A percentile compares a stretch with the other conserved stretches of the same genome.
Conservation (phyloP, 2,797 vertebrate species). For the Margarornis squamiger region DNA sequence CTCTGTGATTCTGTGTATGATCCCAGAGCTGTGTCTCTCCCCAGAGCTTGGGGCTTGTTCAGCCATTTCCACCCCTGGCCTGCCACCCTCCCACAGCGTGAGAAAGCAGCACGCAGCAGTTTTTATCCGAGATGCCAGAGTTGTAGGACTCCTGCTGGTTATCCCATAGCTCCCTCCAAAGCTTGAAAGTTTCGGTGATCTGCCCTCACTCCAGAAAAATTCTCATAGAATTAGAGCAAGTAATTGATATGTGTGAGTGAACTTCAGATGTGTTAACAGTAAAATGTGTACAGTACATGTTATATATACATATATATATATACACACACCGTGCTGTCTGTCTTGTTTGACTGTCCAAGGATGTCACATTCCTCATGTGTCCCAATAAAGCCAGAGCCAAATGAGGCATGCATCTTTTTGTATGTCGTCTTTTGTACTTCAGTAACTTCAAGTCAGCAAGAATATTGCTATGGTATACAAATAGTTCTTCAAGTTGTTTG, state of each 20-base stretch:
- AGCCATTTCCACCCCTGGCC: background rate
- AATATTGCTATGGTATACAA: slow-evolving; percentile 30
- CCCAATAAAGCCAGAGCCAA: slow-evolving; percentile 39
- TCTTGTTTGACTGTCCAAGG: slow-evolving; percentile 47
- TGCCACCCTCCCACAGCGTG: accelerated
- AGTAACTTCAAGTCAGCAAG: slow-evolving; percentile 10
- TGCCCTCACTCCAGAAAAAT: slow-evolving; percentile 29
- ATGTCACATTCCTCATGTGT: slow-evolving; percentile 23
- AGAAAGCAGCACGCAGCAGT: background rate
- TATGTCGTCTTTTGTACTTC: slow-evolving; percentile 65
- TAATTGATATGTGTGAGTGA: slow-evolving; percentile 54
- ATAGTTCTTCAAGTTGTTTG: slow-evolving; percentile 30
- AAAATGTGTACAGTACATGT: slow-evolving; percentile 45
- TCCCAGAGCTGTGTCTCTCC: background rate
- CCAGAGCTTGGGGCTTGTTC: background rate
- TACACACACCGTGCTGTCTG: background rate
- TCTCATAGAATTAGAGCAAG: slow-evolving; percentile 58
- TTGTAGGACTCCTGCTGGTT: background rate
- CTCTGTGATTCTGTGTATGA: accelerated
- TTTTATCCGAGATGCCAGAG: background rate
- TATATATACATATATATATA: slow-evolving; percentile 21
- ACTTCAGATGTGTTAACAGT: slow-evolving; percentile 51
- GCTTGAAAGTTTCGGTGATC: slow-evolving; percentile 24
- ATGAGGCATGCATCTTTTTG: slow-evolving; percentile 55
- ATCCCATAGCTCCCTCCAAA: slow-evolving; percentile 28